These are phyloP conservation scores for Phalera bucephala DNA, from an alignment of 2,888 invertebrate species.

Conservation along the genomic window DNA sequence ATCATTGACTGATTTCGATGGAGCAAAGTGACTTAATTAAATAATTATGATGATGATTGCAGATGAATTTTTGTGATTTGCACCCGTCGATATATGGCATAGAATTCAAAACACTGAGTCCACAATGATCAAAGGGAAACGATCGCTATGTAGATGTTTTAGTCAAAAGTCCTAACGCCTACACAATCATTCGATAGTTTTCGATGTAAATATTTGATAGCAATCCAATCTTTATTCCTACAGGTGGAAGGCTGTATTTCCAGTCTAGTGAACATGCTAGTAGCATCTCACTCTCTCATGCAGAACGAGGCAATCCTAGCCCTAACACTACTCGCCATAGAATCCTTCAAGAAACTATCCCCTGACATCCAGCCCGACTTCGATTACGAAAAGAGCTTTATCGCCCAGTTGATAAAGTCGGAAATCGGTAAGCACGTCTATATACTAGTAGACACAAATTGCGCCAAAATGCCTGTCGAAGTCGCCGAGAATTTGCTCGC, in stretches of 20 bases:
- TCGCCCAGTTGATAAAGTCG: slow-evolving; percentile 66
- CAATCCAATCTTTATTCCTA: slow-evolving; percentile 21
- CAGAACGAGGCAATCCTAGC: slow-evolving; percentile 92
- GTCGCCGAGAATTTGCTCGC: slow-evolving; percentile 78
- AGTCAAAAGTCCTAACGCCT: no score
- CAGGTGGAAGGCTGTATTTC: slow-evolving; percentile 87
- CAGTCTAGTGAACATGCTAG: slow-evolving; percentile 91
- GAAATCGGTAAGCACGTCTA: slow-evolving; percentile 79
- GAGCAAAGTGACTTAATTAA: no score
- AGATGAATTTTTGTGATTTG: no score
- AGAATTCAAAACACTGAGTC: no score
- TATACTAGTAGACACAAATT: slow-evolving; percentile 73
- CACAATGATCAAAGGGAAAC: no score
- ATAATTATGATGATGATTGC: no score
- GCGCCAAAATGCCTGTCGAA: slow-evolving; percentile 71
- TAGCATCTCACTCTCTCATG: slow-evolving; percentile 93
- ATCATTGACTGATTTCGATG: no score
- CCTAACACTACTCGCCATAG: slow-evolving; percentile 84
- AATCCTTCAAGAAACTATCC: slow-evolving; percentile 44
- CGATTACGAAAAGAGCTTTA: slow-evolving; percentile 54
- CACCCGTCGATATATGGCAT: no score
- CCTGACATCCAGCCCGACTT: slow-evolving; percentile 33
- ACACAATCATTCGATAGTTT: no score
- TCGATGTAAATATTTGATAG: no score
- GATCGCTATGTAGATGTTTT: no score